Evolutionary conservation across 2,113 vertebrate species (phyloP).

Genomic region (Taurulus bubalis): DNA sequence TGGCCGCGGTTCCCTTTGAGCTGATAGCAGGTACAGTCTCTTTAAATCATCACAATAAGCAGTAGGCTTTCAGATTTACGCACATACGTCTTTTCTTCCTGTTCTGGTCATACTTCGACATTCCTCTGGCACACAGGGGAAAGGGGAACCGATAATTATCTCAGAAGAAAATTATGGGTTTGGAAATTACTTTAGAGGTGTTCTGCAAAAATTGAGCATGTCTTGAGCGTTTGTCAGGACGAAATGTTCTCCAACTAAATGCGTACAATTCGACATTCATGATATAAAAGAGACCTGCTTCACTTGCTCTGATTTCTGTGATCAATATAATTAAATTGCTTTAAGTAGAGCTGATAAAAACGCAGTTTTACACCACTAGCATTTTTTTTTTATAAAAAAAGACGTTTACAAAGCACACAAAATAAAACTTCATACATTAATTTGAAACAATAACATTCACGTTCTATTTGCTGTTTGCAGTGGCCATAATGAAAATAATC

Average conservation of each 20-base stretch:
- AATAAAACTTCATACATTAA: constrained; percentile 1
- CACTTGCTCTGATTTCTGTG: neutral
- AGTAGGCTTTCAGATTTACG: neutral
- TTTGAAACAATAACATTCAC: constrained; percentile 29
- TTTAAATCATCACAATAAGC: constrained; percentile 24
- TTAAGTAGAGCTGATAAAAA: neutral
- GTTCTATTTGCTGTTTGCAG: constrained; percentile 4
- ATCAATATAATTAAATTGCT: constrained; percentile 7
- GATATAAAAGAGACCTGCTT: neutral
- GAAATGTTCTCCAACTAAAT: neutral
- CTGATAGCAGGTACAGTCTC: constrained; percentile 55
- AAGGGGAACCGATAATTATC: constrained; percentile 71
- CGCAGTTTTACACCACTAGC: neutral
- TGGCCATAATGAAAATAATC: constrained; percentile 56
- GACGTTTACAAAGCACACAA: neutral
- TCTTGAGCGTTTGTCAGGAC: constrained; percentile 17
- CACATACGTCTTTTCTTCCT: neutral
- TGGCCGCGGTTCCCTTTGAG: constrained; percentile 16
- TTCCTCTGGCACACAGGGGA: constrained; percentile 64
- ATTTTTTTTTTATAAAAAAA: neutral
- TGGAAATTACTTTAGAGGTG: constrained; percentile 59
- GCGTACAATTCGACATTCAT: neutral
- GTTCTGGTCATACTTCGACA: constrained; percentile 52
- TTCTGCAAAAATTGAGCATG: constrained; percentile 29
- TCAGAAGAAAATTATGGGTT: constrained; percentile 68